phyloP scores from a whole-genome alignment of 2,797 vertebrate species.

The Gymnoscopelus microlampas region DNA sequence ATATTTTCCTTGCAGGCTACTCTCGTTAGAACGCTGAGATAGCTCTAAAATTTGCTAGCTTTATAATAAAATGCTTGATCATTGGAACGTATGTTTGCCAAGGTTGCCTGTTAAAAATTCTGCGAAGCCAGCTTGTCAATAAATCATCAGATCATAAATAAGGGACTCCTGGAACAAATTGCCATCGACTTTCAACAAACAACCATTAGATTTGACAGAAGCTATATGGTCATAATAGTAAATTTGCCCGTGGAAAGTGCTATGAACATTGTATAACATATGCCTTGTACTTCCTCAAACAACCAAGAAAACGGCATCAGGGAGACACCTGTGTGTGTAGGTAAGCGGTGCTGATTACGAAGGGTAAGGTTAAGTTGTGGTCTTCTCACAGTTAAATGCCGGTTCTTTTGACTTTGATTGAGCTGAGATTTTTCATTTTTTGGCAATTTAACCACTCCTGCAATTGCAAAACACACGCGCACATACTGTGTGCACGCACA shows the following conservation, averaged over 20 bases:
- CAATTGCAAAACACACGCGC: too few species aligned
- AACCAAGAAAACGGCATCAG: constrained; percentile 25
- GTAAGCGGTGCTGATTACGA: too few species aligned
- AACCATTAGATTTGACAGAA: constrained; percentile 35
- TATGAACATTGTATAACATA: constrained; percentile 47
- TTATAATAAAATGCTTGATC: constrained; percentile 10
- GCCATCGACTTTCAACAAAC: neutral
- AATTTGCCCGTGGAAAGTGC: constrained; percentile 32
- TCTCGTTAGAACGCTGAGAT: constrained; percentile 1
- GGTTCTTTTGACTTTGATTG: too few species aligned
- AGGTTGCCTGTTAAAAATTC: too few species aligned
- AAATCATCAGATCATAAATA: too few species aligned
- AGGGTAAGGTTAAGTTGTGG: too few species aligned
- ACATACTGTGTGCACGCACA: constrained; percentile 12
- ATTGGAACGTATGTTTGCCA: too few species aligned
- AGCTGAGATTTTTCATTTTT: too few species aligned
- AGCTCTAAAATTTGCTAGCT: neutral
- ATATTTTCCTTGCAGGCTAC: constrained; percentile 16
- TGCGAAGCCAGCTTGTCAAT: too few species aligned
- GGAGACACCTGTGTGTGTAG: too few species aligned
- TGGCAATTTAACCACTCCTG: too few species aligned
- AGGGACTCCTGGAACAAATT: neutral
- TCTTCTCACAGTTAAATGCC: too few species aligned
- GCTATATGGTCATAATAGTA: constrained; percentile 23
- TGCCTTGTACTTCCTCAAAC: constrained; percentile 46